Conservation (phyloP, 2,797 vertebrate genomes). For the Tiaroga cobitis region DNA sequence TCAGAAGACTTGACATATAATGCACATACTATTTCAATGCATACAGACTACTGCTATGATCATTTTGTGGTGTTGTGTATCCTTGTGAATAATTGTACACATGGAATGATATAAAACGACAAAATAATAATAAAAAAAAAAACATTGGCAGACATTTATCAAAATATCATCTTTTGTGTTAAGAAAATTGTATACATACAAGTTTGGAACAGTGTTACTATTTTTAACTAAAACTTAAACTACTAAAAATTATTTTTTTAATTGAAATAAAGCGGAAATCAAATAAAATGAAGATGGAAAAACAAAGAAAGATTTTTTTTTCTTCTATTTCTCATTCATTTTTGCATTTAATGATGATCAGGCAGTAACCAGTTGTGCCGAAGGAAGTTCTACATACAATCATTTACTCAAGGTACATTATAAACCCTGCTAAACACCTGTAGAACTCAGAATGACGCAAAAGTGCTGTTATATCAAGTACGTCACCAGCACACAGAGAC, state of each 20-base stretch:
- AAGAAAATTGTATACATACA: background rate
- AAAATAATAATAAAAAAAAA: background rate
- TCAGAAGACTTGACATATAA: background rate
- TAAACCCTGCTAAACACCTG: background rate
- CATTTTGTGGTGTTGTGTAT: background rate
- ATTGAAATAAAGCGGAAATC: background rate
- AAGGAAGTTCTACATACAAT: background rate
- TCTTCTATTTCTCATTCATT: no score
- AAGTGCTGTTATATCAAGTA: background rate
- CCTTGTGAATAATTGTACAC: background rate
- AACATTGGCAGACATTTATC: no score
- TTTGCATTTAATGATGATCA: background rate
- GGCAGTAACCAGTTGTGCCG: background rate
- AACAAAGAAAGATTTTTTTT: background rate
- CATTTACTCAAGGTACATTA: background rate
- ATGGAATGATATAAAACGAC: background rate
- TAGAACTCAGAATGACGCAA: background rate
- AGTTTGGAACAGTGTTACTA: background rate
- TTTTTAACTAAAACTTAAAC: background rate
- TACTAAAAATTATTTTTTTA: background rate
- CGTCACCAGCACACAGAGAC: no score
- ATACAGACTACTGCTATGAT: background rate
- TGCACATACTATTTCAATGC: background rate
- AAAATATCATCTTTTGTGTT: no score
- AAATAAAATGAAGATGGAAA: background rate